Conservation (phyloP, 2,113 vertebrate genomes). For the Hucho hucho region DNA sequence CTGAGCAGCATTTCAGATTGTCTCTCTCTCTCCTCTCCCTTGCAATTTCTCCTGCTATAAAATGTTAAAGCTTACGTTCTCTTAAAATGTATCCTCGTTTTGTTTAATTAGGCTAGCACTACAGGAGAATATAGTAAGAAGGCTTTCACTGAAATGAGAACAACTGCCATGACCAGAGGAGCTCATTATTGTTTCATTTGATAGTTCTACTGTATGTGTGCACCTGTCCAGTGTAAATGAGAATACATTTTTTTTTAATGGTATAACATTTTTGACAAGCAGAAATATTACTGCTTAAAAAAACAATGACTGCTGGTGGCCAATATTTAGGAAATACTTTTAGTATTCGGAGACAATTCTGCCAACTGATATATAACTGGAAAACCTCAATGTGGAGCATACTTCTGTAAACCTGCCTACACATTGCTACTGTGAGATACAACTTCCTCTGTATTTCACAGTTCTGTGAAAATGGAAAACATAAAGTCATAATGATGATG, state of each 20-base stretch:
- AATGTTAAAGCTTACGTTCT: slow-evolving; percentile 16
- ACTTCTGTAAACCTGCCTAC: not conserved
- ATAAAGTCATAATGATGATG: slow-evolving; percentile 1
- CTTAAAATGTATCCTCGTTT: not conserved
- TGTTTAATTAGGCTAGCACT: slow-evolving; percentile 53
- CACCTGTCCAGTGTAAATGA: slow-evolving; percentile 9
- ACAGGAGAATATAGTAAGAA: slow-evolving; percentile 38
- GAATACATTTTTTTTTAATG: not conserved
- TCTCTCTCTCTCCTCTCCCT: not conserved
- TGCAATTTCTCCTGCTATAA: slow-evolving; percentile 5
- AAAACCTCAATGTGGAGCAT: not conserved
- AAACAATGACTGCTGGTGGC: slow-evolving; percentile 9
- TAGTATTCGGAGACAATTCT: slow-evolving; percentile 43
- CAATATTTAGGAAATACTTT: not conserved
- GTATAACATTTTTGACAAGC: slow-evolving; percentile 10
- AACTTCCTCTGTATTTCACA: not conserved
- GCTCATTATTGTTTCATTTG: not conserved
- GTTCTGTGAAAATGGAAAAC: not conserved
- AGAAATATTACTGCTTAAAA: slow-evolving; percentile 12
- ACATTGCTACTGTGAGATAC: not conserved
- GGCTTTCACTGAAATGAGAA: slow-evolving; percentile 45
- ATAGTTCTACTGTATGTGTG: no score
- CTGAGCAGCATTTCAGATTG: slow-evolving; percentile 15
- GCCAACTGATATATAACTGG: slow-evolving; percentile 55
- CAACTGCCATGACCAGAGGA: slow-evolving; percentile 30